Base-by-base conservation (phyloP, 2,888 invertebrate species). In the Stratiomys singularior region DNA sequence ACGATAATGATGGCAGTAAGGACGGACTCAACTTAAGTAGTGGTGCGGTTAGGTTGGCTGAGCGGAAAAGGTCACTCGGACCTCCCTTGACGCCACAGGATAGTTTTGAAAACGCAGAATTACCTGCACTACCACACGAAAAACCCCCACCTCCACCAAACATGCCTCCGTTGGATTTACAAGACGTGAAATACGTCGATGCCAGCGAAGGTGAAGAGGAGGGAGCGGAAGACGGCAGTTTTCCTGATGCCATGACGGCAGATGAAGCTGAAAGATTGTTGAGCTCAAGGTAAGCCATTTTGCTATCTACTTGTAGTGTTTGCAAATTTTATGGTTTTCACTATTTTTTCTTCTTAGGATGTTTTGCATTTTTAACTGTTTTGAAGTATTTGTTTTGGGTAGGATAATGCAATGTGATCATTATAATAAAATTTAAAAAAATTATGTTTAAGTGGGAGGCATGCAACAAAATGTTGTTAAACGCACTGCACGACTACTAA, bases 251-350 rank as follows among this genome's bases (percentile, higher is more conserved):
- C 52, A 93, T 93, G 95, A 96, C 96, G 81, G 93, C 95, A 76
- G 94, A 94, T 84, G 96, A 96, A 87, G 96, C 95, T 15, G 95
- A 96, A 86, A 92, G 93, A 88, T 89, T 96, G 84, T 90, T 96
- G 83, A 96, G 95, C 87, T 92, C 93, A 83, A 94, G 94, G 95
- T 95, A 87, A 89, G 89, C 87, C 69, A 11, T 28, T 52, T n/a
- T 52, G 18, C 15, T 60, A 13, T 21, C 23, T 18, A 21, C 18
- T 56, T 72, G 52, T n/a, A 15, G 5, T 44, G 46, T 1, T 1
- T 64, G 64, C 25, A 28, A 66, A 11, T 66, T 66, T 66, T 37
- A 28, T 37, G 18, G 1, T 66, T 37, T 63, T 18, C 60, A 13
- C 23, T 11, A 5, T 60, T 60, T n/a, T 60, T 63, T 11, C 15